Percentiles rank a stretch among this genome's conserved stretches.
phyloP scores from a whole-genome alignment of 1,140 invertebrate genomes.

The Drosophila bipectinata region DNA sequence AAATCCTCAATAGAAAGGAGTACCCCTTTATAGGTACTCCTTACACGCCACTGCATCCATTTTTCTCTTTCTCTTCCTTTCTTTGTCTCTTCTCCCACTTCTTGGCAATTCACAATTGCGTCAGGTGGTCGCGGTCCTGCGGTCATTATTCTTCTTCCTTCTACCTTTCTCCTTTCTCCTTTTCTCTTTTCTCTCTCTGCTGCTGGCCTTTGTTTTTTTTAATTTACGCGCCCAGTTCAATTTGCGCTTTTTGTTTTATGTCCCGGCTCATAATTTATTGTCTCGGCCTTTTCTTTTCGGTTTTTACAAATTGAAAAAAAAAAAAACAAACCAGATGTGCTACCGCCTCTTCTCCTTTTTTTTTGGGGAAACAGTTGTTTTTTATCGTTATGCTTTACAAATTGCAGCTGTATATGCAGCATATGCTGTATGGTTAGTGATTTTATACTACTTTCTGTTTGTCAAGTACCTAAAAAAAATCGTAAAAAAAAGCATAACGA shows the following conservation, averaged over 20 bases:
- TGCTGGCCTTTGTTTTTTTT: constrained; percentile 32
- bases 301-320: constrained; percentile 53
- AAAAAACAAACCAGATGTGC: constrained; percentile 9
- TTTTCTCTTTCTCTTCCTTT: background rate
- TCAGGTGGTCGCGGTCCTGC: constrained; percentile 60
- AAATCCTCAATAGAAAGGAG: background rate
- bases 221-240: constrained; percentile 66
- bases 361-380: constrained; percentile 8
- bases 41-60: background rate
- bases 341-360: background rate
- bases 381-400: background rate
- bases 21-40: background rate
- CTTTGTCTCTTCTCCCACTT: background rate
- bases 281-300: constrained; percentile 21
- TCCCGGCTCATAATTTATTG: constrained; percentile 66
- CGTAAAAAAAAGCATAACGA: background rate
- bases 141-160: constrained; percentile 48
- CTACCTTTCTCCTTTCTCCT: background rate
- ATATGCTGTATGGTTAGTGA: too few relatives aligned
- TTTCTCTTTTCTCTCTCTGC: background rate
- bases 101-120: constrained; percentile 21
- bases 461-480: background rate
- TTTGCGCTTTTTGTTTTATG: constrained; percentile 69
- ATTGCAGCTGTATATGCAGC: too few relatives aligned
- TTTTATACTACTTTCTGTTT: background rate